These are phyloP conservation scores for Diadumene lineata DNA, from an alignment of 92 coral and sea anemone genomes.

Conservation along the genomic window DNA sequence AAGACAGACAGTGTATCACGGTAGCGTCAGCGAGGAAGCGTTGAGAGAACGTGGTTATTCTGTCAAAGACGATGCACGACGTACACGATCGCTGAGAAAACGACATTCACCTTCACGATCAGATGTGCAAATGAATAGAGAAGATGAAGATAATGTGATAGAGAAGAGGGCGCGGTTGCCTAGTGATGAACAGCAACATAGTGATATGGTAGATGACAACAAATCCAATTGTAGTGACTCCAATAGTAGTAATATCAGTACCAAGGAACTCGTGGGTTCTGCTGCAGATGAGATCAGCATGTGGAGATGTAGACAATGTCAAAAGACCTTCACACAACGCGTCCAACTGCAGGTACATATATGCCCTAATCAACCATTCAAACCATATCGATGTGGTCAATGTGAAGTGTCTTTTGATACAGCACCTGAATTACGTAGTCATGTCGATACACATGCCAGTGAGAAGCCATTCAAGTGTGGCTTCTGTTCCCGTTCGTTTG, in stretches of 20 bases:
- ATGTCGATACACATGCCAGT: slow-evolving; percentile 90
- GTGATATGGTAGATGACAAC: too few species aligned
- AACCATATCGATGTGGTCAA: slow-evolving; percentile 97
- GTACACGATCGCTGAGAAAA: neutral
- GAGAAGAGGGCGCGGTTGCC: neutral
- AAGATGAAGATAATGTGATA: neutral
- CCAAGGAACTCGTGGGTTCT: neutral
- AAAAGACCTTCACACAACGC: slow-evolving; percentile 90
- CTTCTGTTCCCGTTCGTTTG: slow-evolving; percentile 91
- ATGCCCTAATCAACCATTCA: slow-evolving; percentile 77
- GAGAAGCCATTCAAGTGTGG: slow-evolving; percentile 97
- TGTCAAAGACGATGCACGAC: neutral
- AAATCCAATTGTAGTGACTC: slow-evolving; percentile 3
- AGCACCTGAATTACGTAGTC: slow-evolving; percentile 76
- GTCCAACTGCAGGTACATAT: slow-evolving; percentile 88
- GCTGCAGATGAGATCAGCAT: slow-evolving; percentile 59
- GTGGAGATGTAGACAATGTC: slow-evolving; percentile 95
- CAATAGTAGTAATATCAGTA: slow-evolving; percentile 6
- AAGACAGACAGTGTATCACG: neutral
- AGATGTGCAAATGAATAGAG: neutral
- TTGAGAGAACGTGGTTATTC: slow-evolving; percentile 12
- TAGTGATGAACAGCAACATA: neutral
- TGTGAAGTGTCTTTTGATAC: slow-evolving; percentile 81
- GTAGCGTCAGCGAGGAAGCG: neutral
- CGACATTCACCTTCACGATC: neutral